Percentiles rank a stretch among this genome's conserved stretches.
These are phyloP conservation scores for Leptobrachium ailaonicum DNA, from an alignment of 2,113 vertebrate genomes.

Conservation along the genomic window DNA sequence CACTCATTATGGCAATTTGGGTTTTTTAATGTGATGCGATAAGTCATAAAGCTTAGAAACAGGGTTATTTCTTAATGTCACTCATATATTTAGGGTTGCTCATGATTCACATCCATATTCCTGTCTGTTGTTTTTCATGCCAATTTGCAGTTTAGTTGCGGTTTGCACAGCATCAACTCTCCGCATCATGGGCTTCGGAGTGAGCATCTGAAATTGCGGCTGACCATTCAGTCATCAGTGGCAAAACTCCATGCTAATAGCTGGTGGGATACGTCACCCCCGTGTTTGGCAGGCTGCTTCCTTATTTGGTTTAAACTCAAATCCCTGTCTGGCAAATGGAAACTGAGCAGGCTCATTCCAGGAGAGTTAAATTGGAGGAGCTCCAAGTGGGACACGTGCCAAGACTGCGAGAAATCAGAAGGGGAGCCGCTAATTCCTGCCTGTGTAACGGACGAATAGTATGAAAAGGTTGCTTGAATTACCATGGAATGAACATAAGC, in stretches of 20 bases:
- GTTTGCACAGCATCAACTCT: no score
- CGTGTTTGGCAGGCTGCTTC: conserved; percentile 57
- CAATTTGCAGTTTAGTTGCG: no score
- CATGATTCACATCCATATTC: no score
- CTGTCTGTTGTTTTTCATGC: no score
- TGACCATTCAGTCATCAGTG: conserved; percentile 47
- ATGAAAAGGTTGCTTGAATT: conserved; percentile 10
- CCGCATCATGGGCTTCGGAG: no score
- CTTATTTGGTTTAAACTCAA: conserved; percentile 65
- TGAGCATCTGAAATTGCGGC: conserved; percentile 31
- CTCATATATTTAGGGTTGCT: no score
- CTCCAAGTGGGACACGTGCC: conserved; percentile 48
- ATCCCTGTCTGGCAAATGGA: conserved; percentile 60
- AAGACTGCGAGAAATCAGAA: conserved; percentile 33
- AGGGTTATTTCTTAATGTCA: no score
- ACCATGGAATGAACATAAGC: background rate
- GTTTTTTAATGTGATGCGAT: no score
- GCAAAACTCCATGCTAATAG: conserved; percentile 56
- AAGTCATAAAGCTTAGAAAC: no score
- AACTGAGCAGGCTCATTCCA: conserved; percentile 56
- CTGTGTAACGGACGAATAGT: conserved; percentile 1
- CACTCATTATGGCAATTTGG: no score
- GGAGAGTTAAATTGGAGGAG: conserved; percentile 55
- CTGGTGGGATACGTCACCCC: conserved; percentile 55
- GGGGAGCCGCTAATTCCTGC: conserved; percentile 16